phyloP scores from a whole-genome alignment of 2,888 invertebrate genomes.

The Napeogenes inachia region DNA sequence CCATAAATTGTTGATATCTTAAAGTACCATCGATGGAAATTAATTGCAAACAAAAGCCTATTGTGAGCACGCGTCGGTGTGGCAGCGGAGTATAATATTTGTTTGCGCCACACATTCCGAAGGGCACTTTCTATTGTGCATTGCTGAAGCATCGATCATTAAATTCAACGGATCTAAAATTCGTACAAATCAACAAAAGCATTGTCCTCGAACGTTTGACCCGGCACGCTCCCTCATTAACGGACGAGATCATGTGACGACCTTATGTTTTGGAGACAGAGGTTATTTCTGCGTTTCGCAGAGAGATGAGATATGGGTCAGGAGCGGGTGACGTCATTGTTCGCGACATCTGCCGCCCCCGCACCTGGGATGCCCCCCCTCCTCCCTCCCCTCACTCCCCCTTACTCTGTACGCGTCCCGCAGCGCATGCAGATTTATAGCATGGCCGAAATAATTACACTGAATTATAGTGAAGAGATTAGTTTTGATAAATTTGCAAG shows the following conservation, averaged over 20 bases:
- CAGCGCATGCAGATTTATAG: slow-evolving; percentile 62
- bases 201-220: slow-evolving; percentile 42
- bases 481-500: background rate
- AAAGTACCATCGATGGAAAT: background rate
- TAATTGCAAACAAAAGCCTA: background rate
- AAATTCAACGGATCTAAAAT: slow-evolving; percentile 20
- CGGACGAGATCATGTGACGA: slow-evolving; percentile 8
- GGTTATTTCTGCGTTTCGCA: slow-evolving; percentile 19
- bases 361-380: slow-evolving; percentile 49
- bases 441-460: slow-evolving; percentile 28
- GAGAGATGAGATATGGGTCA: slow-evolving; percentile 51
- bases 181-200: slow-evolving; percentile 34
- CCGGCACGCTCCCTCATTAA: slow-evolving; percentile 22
- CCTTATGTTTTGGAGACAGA: slow-evolving; percentile 18
- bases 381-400: slow-evolving; percentile 22
- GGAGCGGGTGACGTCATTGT: slow-evolving; percentile 37
- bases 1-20: too few relatives aligned
- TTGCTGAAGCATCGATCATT: slow-evolving; percentile 24
- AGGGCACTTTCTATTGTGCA: slow-evolving; percentile 9
- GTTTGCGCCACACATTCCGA: background rate
- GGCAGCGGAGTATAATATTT: background rate
- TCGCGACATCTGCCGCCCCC: slow-evolving; percentile 66
- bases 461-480: slow-evolving; percentile 18
- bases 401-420: slow-evolving; percentile 30
- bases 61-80: background rate